These are phyloP conservation scores for Geotrypetes seraphini DNA, from an alignment of 2,797 vertebrate species.

Conservation along the genomic window DNA sequence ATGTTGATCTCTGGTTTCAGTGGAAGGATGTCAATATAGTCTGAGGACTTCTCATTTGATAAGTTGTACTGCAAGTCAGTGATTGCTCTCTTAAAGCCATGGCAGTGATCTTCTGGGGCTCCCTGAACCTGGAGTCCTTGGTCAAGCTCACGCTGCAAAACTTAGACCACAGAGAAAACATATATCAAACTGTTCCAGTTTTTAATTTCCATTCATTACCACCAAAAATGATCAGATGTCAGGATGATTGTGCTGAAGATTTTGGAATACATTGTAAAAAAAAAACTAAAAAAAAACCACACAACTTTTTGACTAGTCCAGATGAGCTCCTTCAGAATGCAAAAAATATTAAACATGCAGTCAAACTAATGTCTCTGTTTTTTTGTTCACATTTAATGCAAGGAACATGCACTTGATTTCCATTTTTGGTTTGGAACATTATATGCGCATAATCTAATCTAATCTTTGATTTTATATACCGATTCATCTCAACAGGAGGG, in stretches of 20 bases:
- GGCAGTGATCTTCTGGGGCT: constrained; percentile 41
- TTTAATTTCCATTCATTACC: not conserved
- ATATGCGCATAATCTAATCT: too few species aligned
- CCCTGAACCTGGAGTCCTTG: constrained; percentile 26
- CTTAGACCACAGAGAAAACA: constrained; percentile 23
- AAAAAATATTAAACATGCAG: too few species aligned
- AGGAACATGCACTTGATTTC: too few species aligned
- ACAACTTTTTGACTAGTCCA: not conserved
- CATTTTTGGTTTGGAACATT: too few species aligned
- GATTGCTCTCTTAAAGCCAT: constrained; percentile 51
- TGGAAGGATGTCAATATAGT: constrained; percentile 37
- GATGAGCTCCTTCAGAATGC: not conserved
- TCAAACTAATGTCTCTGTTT: too few species aligned
- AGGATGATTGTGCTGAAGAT: not conserved
- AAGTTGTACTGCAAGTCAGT: constrained; percentile 46
- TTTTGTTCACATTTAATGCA: too few species aligned
- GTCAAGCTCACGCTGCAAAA: constrained; percentile 47
- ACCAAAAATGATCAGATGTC: not conserved
- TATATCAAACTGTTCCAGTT: not conserved
- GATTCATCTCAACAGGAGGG: too few species aligned
- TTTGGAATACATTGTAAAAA: not conserved
- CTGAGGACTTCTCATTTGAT: constrained; percentile 27
- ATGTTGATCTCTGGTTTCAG: constrained; percentile 34
- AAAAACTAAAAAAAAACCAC: too few species aligned
- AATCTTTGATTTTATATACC: too few species aligned